Conservation (phyloP, 2,797 vertebrate species). For the Emydoidea blandingii region DNA sequence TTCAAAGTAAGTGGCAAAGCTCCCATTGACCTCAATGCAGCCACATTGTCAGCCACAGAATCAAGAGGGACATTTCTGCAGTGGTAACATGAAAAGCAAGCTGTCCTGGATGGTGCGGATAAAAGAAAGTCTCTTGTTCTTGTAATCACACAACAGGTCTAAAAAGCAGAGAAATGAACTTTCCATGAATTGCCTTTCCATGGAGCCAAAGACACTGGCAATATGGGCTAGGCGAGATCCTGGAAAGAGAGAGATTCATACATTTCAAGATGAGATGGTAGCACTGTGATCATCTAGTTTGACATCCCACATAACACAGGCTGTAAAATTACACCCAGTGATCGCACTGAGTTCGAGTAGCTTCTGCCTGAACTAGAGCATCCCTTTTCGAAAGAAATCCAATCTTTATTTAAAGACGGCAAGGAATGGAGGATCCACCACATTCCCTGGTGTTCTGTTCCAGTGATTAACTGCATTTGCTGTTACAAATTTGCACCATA, state of each 20-base stretch:
- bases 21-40: not conserved
- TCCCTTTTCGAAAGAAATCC: not conserved
- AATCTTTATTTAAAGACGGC: not conserved
- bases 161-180: not conserved
- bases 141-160: not conserved
- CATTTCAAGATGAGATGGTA: not conserved
- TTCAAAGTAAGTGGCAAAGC: not conserved
- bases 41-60: not conserved
- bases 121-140: not conserved
- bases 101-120: not conserved
- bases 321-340: not conserved
- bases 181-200: not conserved
- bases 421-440: not conserved
- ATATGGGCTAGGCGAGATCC: not conserved
- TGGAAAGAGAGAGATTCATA: not conserved
- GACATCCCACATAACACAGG: not conserved
- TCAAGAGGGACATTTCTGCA: not conserved
- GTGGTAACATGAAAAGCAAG: not conserved
- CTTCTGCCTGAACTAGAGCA: not conserved
- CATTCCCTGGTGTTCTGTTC: not conserved
- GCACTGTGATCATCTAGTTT: not conserved
- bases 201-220: not conserved
- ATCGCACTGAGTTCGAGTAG: not conserved
- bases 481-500: not conserved
- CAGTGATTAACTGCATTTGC: not conserved